phyloP scores from a whole-genome alignment of 2,113 vertebrate genomes.

The rat (Rattus norvegicus) region DNA sequence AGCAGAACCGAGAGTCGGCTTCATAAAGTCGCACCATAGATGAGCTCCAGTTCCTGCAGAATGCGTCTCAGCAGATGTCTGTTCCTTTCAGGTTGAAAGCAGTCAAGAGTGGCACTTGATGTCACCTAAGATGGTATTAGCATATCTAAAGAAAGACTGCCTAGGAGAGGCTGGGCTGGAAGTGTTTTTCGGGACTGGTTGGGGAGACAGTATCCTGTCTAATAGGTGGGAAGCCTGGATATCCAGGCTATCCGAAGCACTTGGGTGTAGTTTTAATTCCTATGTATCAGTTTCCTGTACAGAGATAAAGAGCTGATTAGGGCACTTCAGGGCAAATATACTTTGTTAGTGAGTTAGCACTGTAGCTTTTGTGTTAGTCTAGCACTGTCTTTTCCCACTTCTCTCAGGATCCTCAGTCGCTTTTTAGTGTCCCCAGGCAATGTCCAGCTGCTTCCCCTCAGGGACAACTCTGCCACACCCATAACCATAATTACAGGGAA shows the following conservation, averaged over 20 bases:
- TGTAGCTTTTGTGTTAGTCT: conserved; percentile 29
- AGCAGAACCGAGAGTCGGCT: conserved; percentile 56
- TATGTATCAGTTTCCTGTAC: neutral
- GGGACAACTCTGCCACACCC: neutral
- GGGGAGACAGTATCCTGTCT: neutral
- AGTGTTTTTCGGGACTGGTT: neutral
- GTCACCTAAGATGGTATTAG: conserved; percentile 70
- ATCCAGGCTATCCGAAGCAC: neutral
- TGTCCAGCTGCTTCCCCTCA: conserved; percentile 25
- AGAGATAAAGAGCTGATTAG: neutral
- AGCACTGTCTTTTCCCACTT: conserved; percentile 25
- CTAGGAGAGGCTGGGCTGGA: conserved; percentile 8
- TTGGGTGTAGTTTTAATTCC: neutral
- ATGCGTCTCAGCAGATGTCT: conserved; percentile 67
- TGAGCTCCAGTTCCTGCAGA: conserved; percentile 68
- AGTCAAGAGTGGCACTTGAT: conserved; percentile 66
- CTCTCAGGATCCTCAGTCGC: conserved; percentile 7
- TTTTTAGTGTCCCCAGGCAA: neutral
- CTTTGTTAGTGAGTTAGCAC: neutral
- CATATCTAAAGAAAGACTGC: conserved; percentile 80
- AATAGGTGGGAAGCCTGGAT: neutral
- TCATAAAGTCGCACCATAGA: conserved; percentile 46
- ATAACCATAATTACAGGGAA: neutral
- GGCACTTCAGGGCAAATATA: neutral
- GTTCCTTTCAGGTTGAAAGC: conserved; percentile 69